Conservation (phyloP, 2,888 invertebrate species). For the Plutella xylostella region DNA sequence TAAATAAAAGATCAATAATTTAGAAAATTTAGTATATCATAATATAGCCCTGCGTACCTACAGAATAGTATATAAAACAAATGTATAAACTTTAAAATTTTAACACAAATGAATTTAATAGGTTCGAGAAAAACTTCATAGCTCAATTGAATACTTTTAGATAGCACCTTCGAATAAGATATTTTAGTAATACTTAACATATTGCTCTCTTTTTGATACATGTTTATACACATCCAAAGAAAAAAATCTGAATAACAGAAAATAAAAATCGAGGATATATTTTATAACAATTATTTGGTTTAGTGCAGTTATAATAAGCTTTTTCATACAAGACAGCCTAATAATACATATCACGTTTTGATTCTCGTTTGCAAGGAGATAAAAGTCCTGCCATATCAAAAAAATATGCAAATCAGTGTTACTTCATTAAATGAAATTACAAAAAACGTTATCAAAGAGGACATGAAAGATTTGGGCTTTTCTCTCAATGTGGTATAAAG, state of each 20-base stretch:
- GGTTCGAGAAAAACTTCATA: constrained; percentile 24
- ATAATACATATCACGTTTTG: constrained; percentile 20
- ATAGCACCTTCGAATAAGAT: too few relatives aligned
- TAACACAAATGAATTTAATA: constrained; percentile 21
- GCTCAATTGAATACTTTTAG: constrained; percentile 50
- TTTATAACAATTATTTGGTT: constrained; percentile 50
- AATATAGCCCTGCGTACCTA: constrained; percentile 42
- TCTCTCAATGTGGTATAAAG: too few relatives aligned
- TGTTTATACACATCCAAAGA: constrained; percentile 23
- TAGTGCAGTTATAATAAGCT: constrained; percentile 42
- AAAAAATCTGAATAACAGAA: constrained; percentile 33
- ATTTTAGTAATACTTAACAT: too few relatives aligned
- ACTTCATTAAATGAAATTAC: too few relatives aligned
- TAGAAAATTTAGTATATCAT: constrained; percentile 62
- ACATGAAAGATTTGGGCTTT: too few relatives aligned
- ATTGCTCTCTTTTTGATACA: background rate
- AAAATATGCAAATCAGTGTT: too few relatives aligned
- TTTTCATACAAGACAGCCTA: constrained; percentile 15
- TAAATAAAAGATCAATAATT: constrained; percentile 34
- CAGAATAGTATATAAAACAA: constrained; percentile 35
- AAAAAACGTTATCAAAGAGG: too few relatives aligned
- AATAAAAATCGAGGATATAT: constrained; percentile 18
- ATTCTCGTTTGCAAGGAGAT: too few relatives aligned
- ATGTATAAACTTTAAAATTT: constrained; percentile 34
- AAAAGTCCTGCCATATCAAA: too few relatives aligned